Percentiles rank a stretch among this genome's conserved stretches.
Conservation (phyloP, 2,797 vertebrate species). For the Hoplostethus atlanticus region DNA sequence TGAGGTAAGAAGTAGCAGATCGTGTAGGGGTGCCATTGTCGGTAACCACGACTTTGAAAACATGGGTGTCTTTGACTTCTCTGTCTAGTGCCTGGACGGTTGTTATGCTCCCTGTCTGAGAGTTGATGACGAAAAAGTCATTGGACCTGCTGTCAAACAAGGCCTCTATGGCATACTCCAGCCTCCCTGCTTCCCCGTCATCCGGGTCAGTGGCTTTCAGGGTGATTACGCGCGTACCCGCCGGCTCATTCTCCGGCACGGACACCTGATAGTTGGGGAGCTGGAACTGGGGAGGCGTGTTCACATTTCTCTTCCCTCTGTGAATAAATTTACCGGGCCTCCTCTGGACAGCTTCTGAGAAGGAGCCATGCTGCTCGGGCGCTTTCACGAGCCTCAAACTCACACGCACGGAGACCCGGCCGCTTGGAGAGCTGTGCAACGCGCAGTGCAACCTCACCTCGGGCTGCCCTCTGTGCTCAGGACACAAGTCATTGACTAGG, state of each 20-base stretch:
- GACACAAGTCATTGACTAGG: constrained; percentile 68
- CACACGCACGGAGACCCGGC: constrained; percentile 65
- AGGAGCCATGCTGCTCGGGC: constrained; percentile 16
- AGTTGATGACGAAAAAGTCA: constrained; percentile 90
- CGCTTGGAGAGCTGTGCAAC: constrained; percentile 53
- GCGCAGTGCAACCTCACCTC: constrained; percentile 70
- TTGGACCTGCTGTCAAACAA: constrained; percentile 93
- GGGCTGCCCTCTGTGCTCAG: constrained; percentile 35
- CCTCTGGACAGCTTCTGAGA: constrained; percentile 16
- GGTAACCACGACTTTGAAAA: constrained; percentile 91
- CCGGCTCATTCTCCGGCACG: constrained; percentile 93
- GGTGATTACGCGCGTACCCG: constrained; percentile 90
- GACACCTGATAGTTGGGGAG: constrained; percentile 94
- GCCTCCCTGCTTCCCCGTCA: constrained; percentile 91
- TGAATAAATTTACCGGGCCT: constrained; percentile 30
- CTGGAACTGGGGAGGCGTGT: constrained; percentile 90
- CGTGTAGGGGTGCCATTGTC: constrained; percentile 89
- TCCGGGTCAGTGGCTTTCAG: constrained; percentile 93
- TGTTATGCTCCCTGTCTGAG: constrained; percentile 88
- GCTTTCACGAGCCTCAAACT: constrained; percentile 58
- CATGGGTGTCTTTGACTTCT: constrained; percentile 95
- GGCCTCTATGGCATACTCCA: constrained; percentile 94
- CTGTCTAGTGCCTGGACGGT: constrained; percentile 91
- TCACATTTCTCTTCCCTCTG: constrained; percentile 83
- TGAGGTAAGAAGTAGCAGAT: constrained; percentile 89